These are phyloP conservation scores for Gallinago solitaria DNA, from an alignment of 2,797 vertebrate genomes.

Conservation along the genomic window DNA sequence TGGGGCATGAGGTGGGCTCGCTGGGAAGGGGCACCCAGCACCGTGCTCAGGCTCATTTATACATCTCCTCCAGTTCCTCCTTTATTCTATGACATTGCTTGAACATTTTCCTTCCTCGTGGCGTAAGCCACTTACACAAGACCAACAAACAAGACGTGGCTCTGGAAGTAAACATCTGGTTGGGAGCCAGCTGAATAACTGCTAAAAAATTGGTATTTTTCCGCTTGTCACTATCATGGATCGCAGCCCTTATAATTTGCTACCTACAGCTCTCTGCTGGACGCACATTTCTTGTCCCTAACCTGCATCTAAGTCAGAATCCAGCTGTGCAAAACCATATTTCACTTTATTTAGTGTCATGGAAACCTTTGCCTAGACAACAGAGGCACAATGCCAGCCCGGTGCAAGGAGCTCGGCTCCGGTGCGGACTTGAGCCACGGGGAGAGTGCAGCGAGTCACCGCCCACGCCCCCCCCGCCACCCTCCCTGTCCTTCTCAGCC, in stretches of 20 bases:
- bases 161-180: conserved; percentile 70
- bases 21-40: background rate
- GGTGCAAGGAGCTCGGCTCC: background rate
- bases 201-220: conserved; percentile 67
- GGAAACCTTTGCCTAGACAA: conserved; percentile 68
- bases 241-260: conserved; percentile 65
- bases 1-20: background rate
- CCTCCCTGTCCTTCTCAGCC: fast-evolving
- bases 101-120: background rate
- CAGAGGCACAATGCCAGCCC: conserved; percentile 22
- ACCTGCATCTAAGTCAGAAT: conserved; percentile 43
- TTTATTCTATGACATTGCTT: background rate
- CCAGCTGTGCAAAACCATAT: conserved; percentile 63
- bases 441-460: background rate
- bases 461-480: fast-evolving
- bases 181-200: conserved; percentile 62
- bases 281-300: conserved; percentile 35
- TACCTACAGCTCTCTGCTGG: conserved; percentile 38
- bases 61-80: background rate
- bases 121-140: conserved; percentile 33
- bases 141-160: background rate
- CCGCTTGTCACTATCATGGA: conserved; percentile 47
- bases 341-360: conserved; percentile 61
- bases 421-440: fast-evolving
- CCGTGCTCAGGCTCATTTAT: background rate